Evolutionary conservation across 2,113 vertebrate genomes (phyloP).

Genomic region (Cephalophus harveyi): DNA sequence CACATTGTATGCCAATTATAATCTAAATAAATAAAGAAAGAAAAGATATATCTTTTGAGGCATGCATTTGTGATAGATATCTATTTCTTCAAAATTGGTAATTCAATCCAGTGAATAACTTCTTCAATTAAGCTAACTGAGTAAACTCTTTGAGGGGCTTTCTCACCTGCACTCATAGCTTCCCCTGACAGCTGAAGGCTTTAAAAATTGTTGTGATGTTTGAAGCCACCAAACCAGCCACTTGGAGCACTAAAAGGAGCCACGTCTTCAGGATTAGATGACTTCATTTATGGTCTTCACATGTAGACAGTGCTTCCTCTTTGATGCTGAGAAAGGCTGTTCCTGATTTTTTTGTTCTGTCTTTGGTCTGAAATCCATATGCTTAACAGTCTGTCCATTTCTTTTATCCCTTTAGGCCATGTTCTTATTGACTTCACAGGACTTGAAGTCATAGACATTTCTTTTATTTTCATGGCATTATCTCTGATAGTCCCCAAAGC

Average conservation of each 20-base stretch:
- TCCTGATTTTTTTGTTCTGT: not conserved
- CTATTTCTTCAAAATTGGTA: constrained; percentile 15
- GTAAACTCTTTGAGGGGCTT: not conserved
- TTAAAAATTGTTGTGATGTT: not conserved
- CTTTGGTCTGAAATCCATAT: constrained; percentile 43
- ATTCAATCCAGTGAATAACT: not conserved
- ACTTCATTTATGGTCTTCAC: not conserved
- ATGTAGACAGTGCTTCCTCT: not conserved
- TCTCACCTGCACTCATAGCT: not conserved
- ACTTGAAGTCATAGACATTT: not conserved
- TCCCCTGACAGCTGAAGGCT: not conserved
- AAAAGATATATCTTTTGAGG: not conserved
- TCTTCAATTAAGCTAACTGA: not conserved
- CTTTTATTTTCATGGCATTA: constrained; percentile 30
- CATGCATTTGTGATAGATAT: not conserved
- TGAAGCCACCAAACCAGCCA: not conserved
- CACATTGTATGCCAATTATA: not conserved
- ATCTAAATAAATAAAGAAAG: not conserved
- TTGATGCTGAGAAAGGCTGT: constrained; percentile 7
- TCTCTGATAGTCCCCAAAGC: not conserved
- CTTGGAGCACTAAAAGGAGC: not conserved
- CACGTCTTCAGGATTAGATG: not conserved
- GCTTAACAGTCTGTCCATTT: constrained; percentile 8
- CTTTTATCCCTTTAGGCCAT: constrained; percentile 17
- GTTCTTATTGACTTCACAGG: constrained; percentile 16